Conservation (phyloP, 2,888 invertebrate species). For the Ormyrus rosae region DNA sequence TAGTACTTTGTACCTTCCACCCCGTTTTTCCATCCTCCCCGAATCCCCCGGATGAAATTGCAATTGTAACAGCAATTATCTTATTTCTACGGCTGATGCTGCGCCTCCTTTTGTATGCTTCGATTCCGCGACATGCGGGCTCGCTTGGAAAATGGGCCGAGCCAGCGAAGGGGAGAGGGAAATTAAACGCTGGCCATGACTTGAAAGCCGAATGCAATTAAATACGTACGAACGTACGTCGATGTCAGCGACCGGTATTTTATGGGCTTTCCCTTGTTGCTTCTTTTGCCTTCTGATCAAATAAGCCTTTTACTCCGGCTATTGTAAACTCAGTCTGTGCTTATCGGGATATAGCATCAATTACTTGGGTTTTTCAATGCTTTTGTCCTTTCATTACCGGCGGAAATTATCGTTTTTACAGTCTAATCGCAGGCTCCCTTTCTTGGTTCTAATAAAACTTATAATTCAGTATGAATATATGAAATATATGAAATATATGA, state of each 20-base stretch:
- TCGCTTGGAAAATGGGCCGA: constrained; percentile 25
- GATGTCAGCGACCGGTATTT: constrained; percentile 53
- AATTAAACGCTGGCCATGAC: constrained; percentile 61
- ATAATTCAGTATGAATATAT: too few species aligned
- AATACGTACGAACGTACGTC: constrained; percentile 52
- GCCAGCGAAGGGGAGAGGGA: constrained; percentile 33
- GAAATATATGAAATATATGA: too few species aligned
- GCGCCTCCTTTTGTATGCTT: constrained; percentile 63
- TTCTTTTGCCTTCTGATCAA: constrained; percentile 35
- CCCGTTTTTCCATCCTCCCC: constrained; percentile 40
- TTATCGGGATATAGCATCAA: not conserved
- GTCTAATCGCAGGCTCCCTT: too few species aligned
- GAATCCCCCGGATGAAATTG: constrained; percentile 61
- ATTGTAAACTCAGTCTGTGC: constrained; percentile 26
- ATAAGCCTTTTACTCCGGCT: constrained; percentile 41
- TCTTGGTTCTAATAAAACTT: too few species aligned
- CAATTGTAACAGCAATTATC: constrained; percentile 71
- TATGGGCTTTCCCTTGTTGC: constrained; percentile 27
- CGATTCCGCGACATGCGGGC: constrained; percentile 62
- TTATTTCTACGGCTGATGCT: constrained; percentile 62
- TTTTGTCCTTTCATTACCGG: too few species aligned
- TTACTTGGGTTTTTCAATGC: not conserved
- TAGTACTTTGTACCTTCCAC: constrained; percentile 64
- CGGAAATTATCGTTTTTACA: too few species aligned
- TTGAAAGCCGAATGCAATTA: constrained; percentile 57